Conservation (phyloP, 53 echinoderm and acorn worm genomes). For the Paracentrotus lividus region DNA sequence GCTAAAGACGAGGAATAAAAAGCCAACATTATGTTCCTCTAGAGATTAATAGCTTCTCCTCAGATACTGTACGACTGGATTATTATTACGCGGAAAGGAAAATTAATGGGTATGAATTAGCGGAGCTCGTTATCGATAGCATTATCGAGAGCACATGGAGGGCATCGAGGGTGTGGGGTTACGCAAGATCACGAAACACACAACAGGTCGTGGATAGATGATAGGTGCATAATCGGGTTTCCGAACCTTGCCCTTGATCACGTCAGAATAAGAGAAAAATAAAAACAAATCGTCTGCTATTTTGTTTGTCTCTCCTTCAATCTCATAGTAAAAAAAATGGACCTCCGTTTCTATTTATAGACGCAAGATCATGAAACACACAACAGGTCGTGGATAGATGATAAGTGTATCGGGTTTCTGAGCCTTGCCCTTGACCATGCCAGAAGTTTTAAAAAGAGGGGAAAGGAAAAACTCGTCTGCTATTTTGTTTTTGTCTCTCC, state of each 20-base stretch:
- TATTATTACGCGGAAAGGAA: not conserved
- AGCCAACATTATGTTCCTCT: not conserved
- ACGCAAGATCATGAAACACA: not conserved
- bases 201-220: not conserved
- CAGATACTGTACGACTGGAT: slow-evolving; percentile 6
- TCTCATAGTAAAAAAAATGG: too few relatives aligned
- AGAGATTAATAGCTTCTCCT: not conserved
- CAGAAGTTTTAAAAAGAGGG: too few relatives aligned
- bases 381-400: not conserved
- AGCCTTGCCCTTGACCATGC: not conserved
- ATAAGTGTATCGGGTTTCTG: slow-evolving; percentile 6
- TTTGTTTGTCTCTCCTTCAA: too few relatives aligned
- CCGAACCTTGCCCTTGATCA: not conserved
- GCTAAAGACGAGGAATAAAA: too few relatives aligned
- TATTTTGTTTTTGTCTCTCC: not conserved
- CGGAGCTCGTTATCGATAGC: not conserved
- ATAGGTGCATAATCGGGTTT: slow-evolving; percentile 16
- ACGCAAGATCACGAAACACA: not conserved
- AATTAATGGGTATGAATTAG: slow-evolving; percentile 36
- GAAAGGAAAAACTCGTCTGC: too few relatives aligned
- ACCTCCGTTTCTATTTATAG: too few relatives aligned
- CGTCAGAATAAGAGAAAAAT: too few relatives aligned
- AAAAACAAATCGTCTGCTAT: too few relatives aligned
- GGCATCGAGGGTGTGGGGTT: not conserved
- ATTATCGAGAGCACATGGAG: not conserved